Evolutionary conservation across 2,797 vertebrate genomes (phyloP).

Genomic region (Oceanodroma leucorhoa): DNA sequence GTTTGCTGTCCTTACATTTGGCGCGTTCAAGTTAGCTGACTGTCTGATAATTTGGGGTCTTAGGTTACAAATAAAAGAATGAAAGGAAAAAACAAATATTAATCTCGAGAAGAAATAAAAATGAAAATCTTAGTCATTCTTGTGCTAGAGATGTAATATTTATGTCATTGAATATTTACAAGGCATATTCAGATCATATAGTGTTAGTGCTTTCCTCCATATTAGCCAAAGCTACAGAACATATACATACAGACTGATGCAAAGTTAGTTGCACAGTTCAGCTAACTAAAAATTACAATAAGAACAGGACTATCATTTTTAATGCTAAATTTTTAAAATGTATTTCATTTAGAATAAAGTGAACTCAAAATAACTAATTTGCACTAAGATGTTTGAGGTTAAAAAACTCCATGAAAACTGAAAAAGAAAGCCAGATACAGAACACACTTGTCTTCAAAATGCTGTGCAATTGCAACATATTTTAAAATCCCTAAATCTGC

Average conservation of each 20-base stretch:
- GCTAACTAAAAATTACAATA: background rate
- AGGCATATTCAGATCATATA: background rate
- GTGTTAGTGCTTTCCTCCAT: background rate
- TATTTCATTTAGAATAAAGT: background rate
- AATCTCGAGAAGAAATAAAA: background rate
- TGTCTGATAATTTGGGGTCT: background rate
- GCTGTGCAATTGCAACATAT: constrained; percentile 23
- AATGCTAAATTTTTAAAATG: background rate
- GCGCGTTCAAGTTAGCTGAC: constrained; percentile 4
- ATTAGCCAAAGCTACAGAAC: background rate
- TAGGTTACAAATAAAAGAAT: background rate
- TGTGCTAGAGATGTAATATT: background rate
- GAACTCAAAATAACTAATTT: background rate
- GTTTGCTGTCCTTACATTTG: constrained; percentile 35
- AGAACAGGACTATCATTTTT: background rate
- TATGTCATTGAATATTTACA: background rate
- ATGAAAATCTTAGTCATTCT: background rate
- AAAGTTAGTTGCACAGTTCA: background rate
- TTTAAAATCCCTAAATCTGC: constrained; percentile 31
- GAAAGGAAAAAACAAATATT: background rate
- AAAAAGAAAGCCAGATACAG: constrained; percentile 6
- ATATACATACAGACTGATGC: background rate
- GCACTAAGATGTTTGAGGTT: background rate
- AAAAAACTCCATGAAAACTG: background rate
- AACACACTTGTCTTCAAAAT: constrained; percentile 21